Conservation (phyloP, 2,888 invertebrate species). For the Parnassius glacialis region DNA sequence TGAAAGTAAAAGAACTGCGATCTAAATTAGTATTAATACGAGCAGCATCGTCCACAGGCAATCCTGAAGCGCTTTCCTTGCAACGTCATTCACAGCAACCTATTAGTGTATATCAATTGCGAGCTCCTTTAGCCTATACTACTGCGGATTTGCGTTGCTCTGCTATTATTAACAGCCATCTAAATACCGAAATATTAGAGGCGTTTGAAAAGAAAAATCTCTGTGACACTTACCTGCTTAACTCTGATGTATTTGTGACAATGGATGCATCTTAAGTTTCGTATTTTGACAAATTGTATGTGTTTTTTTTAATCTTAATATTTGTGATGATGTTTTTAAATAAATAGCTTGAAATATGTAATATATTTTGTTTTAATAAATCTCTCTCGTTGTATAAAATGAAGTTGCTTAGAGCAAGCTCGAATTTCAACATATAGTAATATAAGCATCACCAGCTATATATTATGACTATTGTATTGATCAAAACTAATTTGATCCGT, state of each 20-base stretch:
- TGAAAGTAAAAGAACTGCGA: constrained; percentile 31
- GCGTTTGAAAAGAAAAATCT: constrained; percentile 44
- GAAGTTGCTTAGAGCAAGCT: no score
- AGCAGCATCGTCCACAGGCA: constrained; percentile 39
- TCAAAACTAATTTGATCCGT: no score
- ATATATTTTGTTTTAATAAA: constrained; percentile 1
- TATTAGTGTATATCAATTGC: constrained; percentile 40
- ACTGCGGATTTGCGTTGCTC: constrained; percentile 44
- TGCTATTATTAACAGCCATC: constrained; percentile 46
- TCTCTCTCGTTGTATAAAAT: neutral
- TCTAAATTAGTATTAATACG: constrained; percentile 45
- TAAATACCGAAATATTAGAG: constrained; percentile 40
- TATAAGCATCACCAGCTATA: neutral
- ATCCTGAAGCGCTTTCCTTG: constrained; percentile 31
- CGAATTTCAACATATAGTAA: no score
- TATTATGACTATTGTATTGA: neutral
- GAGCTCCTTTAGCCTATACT: constrained; percentile 38
- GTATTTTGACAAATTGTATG: neutral
- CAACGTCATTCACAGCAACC: constrained; percentile 40
- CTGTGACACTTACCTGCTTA: constrained; percentile 49
- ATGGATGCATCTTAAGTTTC: constrained; percentile 12
- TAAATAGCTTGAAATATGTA: constrained; percentile 9
- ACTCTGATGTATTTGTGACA: constrained; percentile 40
- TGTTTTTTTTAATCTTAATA: constrained; percentile 12
- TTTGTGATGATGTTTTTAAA: neutral